phyloP scores from a whole-genome alignment of 2,888 invertebrate species.

The Chrysina gloriosa region DNA sequence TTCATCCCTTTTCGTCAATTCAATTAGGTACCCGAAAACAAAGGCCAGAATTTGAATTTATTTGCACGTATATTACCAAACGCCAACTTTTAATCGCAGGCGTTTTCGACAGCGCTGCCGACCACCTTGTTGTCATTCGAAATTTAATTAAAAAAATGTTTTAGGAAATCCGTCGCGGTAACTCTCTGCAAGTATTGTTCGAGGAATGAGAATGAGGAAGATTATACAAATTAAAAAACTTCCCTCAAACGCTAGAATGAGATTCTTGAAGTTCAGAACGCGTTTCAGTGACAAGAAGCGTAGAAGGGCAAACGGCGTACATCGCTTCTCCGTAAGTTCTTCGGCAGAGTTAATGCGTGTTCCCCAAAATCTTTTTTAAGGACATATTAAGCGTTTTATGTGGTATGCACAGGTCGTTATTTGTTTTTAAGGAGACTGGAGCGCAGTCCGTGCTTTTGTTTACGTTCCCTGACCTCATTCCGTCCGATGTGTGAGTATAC shows the following conservation, averaged over 20 bases:
- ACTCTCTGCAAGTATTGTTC: conserved; percentile 33
- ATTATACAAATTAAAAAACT: conserved; percentile 37
- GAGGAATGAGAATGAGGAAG: conserved; percentile 28
- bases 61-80: conserved; percentile 34
- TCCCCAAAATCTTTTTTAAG: not conserved
- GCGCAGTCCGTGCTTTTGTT: too few species aligned
- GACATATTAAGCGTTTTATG: too few species aligned
- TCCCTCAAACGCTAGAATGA: conserved; percentile 14
- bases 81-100: conserved; percentile 28
- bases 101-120: conserved; percentile 13
- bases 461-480: too few species aligned
- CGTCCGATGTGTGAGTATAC: too few species aligned
- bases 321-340: not conserved
- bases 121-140: conserved; percentile 36
- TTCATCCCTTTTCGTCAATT: conserved; percentile 14
- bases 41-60: conserved; percentile 34
- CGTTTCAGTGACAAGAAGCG: not conserved
- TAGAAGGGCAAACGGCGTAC: not conserved
- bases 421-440: too few species aligned
- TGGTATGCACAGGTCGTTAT: too few species aligned
- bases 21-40: conserved; percentile 26
- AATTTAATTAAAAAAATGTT: conserved; percentile 37
- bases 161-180: conserved; percentile 33
- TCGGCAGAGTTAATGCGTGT: not conserved
- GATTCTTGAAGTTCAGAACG: conserved; percentile 21